phyloP scores from a whole-genome alignment of 2,797 vertebrate species.

The Peromyscus attwateri region DNA sequence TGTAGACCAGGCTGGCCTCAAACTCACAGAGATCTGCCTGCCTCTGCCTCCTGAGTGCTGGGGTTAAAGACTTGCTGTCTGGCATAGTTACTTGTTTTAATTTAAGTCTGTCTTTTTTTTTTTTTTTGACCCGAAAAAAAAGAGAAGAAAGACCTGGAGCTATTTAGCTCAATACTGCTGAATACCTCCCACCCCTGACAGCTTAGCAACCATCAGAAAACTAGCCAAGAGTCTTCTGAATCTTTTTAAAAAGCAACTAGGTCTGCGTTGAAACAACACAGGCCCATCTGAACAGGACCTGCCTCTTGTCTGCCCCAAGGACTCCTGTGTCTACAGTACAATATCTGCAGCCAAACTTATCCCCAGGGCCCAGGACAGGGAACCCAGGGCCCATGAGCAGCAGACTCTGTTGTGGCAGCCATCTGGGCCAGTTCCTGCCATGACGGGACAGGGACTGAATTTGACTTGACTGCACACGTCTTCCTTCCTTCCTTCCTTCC shows the following conservation, averaged over 20 bases:
- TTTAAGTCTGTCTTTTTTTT: background rate
- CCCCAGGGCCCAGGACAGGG: conserved; percentile 30
- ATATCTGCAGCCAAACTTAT: conserved; percentile 76
- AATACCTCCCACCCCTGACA: background rate
- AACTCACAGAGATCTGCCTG: too few relatives aligned
- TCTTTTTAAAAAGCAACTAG: conserved; percentile 49
- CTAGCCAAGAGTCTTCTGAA: conserved; percentile 9
- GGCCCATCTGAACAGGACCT: background rate
- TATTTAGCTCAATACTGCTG: background rate
- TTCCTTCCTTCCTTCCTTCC: too few relatives aligned
- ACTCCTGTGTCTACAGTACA: background rate
- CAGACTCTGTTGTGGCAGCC: conserved; percentile 75
- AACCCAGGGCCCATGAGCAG: background rate
- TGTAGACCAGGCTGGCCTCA: too few relatives aligned
- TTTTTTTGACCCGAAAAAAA: background rate
- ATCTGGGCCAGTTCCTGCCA: conserved; percentile 77
- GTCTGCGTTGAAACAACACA: conserved; percentile 57
- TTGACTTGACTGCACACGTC: conserved; percentile 81
- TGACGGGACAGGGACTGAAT: conserved; percentile 1
- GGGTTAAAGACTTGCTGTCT: too few relatives aligned
- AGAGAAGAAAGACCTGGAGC: background rate
- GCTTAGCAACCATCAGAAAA: background rate
- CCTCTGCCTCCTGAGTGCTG: too few relatives aligned
- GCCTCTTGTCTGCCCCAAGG: background rate
- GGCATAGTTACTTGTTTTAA: background rate